Conservation (phyloP, 1,140 invertebrate genomes). For the Conus betulinus region DNA sequence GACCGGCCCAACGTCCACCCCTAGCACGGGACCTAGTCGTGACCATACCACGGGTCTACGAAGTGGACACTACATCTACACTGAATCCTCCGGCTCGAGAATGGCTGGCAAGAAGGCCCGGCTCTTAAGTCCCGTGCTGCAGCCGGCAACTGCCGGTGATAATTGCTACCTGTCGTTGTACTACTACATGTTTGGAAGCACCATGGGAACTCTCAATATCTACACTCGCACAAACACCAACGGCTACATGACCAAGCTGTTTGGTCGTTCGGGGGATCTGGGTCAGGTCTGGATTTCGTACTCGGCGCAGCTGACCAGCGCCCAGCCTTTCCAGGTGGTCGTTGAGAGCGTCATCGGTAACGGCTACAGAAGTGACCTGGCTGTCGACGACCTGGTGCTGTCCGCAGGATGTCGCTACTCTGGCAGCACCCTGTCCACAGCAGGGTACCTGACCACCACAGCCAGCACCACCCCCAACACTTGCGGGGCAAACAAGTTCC, state of each 20-base stretch:
- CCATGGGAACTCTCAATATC: conserved; percentile 67
- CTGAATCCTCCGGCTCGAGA: conserved; percentile 79
- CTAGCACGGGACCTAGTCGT: conserved; percentile 83
- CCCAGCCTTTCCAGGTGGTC: conserved; percentile 63
- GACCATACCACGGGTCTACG: conserved; percentile 81
- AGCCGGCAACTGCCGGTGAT: conserved; percentile 47
- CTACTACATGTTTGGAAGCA: conserved; percentile 74
- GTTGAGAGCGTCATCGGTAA: conserved; percentile 58
- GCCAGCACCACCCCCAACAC: conserved; percentile 50
- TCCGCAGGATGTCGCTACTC: conserved; percentile 58
- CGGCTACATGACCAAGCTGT: conserved; percentile 51
- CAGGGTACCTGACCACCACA: conserved; percentile 52
- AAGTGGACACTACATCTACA: conserved; percentile 80
- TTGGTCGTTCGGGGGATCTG: conserved; percentile 60
- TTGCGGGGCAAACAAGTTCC: conserved; percentile 55
- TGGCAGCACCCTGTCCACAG: conserved; percentile 53
- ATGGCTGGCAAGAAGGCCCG: conserved; percentile 64
- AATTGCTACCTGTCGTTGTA: conserved; percentile 66
- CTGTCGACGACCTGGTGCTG: conserved; percentile 66
- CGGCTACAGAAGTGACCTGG: conserved; percentile 64
- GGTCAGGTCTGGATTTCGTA: conserved; percentile 67
- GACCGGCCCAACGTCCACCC: conserved; percentile 63
- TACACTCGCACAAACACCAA: conserved; percentile 55
- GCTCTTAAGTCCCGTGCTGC: conserved; percentile 63
- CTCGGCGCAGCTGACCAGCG: conserved; percentile 46